These are phyloP conservation scores for Notodonta ziczac DNA, from an alignment of 2,888 invertebrate genomes.

Conservation along the genomic window DNA sequence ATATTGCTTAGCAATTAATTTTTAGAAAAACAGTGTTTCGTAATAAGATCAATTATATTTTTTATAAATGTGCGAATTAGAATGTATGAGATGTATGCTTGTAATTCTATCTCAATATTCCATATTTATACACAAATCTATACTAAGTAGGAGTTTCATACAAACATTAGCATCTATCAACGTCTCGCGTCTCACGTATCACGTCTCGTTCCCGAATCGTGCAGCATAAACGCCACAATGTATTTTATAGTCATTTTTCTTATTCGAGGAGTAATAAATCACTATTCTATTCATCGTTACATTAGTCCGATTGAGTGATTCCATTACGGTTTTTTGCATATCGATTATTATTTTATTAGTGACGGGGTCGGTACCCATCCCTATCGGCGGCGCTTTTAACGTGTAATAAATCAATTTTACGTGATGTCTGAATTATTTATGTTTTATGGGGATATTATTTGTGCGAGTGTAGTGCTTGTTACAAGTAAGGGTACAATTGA, in stretches of 20 bases:
- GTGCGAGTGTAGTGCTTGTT: not conserved
- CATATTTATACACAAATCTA: not conserved
- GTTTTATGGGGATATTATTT: conserved; percentile 12
- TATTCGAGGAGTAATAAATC: conserved; percentile 78
- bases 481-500: not conserved
- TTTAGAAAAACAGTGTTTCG: too few relatives aligned
- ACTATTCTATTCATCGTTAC: conserved; percentile 71
- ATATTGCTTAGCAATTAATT: too few relatives aligned
- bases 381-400: conserved; percentile 30
- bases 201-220: conserved; percentile 47
- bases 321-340: conserved; percentile 81
- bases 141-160: not conserved
- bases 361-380: conserved; percentile 26
- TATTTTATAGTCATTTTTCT: conserved; percentile 82
- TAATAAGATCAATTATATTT: too few relatives aligned
- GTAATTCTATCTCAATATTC: too few relatives aligned
- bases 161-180: not conserved
- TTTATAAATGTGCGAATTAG: too few relatives aligned
- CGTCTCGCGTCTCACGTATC: not conserved
- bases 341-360: conserved; percentile 58
- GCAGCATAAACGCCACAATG: conserved; percentile 42
- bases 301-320: conserved; percentile 82
- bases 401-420: conserved; percentile 38
- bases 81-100: too few relatives aligned
- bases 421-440: conserved; percentile 29